A percentile compares a stretch with the other conserved stretches of the same genome.
These are phyloP conservation scores for Colletes gigas DNA, from an alignment of 1,140 invertebrate species.

Conservation along the genomic window DNA sequence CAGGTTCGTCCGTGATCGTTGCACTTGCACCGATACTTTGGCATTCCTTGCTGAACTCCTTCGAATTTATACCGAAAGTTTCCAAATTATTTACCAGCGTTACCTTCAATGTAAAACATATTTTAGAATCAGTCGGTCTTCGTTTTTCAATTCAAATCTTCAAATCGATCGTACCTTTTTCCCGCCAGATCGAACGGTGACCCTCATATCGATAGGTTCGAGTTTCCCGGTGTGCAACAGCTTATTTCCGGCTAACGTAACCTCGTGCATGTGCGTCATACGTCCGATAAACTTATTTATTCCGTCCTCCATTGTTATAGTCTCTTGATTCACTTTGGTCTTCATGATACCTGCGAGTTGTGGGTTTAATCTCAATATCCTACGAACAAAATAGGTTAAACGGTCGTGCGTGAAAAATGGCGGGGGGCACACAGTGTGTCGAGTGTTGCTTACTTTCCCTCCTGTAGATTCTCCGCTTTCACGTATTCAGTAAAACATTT, in stretches of 20 bases:
- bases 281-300: slow-evolving; percentile 85
- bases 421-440: neutral
- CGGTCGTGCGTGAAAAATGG: neutral
- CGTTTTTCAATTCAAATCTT: neutral
- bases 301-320: slow-evolving; percentile 87
- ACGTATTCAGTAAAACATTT: slow-evolving; percentile 89
- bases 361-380: slow-evolving; percentile 83
- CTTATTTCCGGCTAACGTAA: slow-evolving; percentile 83
- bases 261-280: slow-evolving; percentile 89
- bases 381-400: slow-evolving; percentile 59
- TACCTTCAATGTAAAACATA: slow-evolving; percentile 81
- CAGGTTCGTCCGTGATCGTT: slow-evolving; percentile 88
- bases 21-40: slow-evolving; percentile 94
- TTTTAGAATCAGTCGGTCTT: neutral
- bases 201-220: slow-evolving; percentile 89
- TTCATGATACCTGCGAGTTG: slow-evolving; percentile 76
- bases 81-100: slow-evolving; percentile 94
- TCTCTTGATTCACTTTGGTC: slow-evolving; percentile 77
- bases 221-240: slow-evolving; percentile 88
- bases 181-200: slow-evolving; percentile 90
- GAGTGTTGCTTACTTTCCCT: slow-evolving; percentile 74
- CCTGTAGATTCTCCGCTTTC: slow-evolving; percentile 86
- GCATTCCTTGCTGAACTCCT: slow-evolving; percentile 90
- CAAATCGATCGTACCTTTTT: slow-evolving; percentile 87
- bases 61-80: slow-evolving; percentile 89